A percentile compares a stretch with the other conserved stretches of the same genome.
Evolutionary conservation across 1,140 invertebrate species (phyloP).

Genomic region (Hylyphantes graminicola): DNA sequence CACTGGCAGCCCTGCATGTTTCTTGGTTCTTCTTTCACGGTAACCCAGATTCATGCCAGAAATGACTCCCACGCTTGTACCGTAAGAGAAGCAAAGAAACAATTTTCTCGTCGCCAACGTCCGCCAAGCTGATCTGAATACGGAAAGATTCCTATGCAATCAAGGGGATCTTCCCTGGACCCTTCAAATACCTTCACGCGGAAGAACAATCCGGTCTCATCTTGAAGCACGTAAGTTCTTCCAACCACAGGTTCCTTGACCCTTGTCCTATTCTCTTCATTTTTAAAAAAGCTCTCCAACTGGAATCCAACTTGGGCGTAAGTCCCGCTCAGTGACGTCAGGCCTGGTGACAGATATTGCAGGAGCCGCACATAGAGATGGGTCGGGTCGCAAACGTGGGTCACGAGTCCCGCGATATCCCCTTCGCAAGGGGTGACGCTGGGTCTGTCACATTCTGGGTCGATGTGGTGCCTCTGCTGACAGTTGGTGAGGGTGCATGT

Average conservation of each 20-base stretch:
- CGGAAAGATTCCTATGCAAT: too few relatives aligned
- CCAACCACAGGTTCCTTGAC: slow-evolving; percentile 22
- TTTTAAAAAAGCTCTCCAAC: slow-evolving; percentile 15
- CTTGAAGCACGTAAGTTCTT: slow-evolving; percentile 20
- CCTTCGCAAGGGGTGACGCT: slow-evolving; percentile 20
- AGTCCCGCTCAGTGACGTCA: slow-evolving; percentile 4
- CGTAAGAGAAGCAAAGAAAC: too few relatives aligned
- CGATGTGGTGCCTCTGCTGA: slow-evolving; percentile 24
- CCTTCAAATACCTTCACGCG: slow-evolving; percentile 26
- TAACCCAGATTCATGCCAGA: too few relatives aligned
- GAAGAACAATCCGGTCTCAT: slow-evolving; percentile 6
- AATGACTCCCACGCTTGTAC: too few relatives aligned
- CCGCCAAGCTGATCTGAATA: too few relatives aligned
- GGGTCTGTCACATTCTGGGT: not conserved
- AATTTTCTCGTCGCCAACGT: too few relatives aligned
- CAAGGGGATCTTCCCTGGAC: too few relatives aligned
- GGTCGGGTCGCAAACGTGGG: slow-evolving; percentile 47
- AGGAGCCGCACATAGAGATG: slow-evolving; percentile 41
- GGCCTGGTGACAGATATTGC: not conserved
- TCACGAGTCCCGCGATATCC: slow-evolving; percentile 27
- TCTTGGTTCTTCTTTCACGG: too few relatives aligned
- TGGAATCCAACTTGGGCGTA: slow-evolving; percentile 19
- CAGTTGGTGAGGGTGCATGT: slow-evolving; percentile 14
- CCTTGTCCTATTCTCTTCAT: slow-evolving; percentile 2
- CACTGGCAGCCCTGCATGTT: too few relatives aligned